A percentile compares a stretch with the other conserved stretches of the same genome.
These are phyloP conservation scores for Pelobates cultripes DNA, from an alignment of 2,797 vertebrate genomes.

Conservation along the genomic window DNA sequence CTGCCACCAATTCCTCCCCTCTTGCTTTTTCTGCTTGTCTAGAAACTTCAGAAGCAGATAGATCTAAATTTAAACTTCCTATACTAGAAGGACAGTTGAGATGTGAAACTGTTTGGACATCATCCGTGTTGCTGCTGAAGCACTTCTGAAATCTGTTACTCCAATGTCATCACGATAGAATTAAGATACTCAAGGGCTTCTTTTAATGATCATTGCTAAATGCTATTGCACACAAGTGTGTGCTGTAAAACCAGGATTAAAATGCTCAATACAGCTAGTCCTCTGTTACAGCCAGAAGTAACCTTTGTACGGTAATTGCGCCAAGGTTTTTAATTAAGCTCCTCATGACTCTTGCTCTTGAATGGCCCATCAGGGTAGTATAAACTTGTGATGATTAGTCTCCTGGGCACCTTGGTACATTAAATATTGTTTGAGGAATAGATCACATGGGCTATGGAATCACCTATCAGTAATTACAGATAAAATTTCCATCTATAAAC, in stretches of 20 bases:
- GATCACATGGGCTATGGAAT: background rate
- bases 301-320: conserved; percentile 23
- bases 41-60: conserved; percentile 9
- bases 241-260: conserved; percentile 7
- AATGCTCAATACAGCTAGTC: background rate
- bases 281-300: background rate
- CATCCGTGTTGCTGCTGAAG: conserved; percentile 33
- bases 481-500: background rate
- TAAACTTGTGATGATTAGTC: conserved; percentile 20
- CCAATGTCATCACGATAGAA: conserved; percentile 55
- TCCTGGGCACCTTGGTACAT: background rate
- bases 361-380: background rate
- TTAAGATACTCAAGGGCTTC: conserved; percentile 49
- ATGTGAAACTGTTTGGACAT: conserved; percentile 18
- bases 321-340: conserved; percentile 25
- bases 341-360: background rate
- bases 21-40: background rate
- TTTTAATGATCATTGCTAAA: conserved; percentile 47
- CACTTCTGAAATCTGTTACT: conserved; percentile 26
- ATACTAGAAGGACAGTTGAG: background rate
- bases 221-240: conserved; percentile 2
- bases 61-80: conserved; percentile 28
- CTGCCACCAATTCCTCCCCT: background rate
- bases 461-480: background rate
- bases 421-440: conserved; percentile 17